Conservation (phyloP, 2,888 invertebrate species). For the Clostera curtula region DNA sequence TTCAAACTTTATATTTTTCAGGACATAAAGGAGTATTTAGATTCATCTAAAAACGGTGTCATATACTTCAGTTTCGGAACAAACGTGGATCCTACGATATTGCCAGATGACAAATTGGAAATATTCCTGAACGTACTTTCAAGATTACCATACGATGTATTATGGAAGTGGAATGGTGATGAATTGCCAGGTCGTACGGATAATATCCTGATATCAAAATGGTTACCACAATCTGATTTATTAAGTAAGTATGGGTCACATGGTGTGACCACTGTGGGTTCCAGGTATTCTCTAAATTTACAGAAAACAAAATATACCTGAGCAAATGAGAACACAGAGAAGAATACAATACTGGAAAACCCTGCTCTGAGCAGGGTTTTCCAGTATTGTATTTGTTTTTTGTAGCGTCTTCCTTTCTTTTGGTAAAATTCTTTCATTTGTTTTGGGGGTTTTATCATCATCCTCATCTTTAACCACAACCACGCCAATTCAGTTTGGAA, state of each 20-base stretch:
- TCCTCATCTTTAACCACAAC: too few relatives aligned
- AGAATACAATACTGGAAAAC: too few relatives aligned
- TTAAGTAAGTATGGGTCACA: constrained; percentile 13
- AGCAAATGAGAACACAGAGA: too few relatives aligned
- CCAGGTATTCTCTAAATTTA: too few relatives aligned
- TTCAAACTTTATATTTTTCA: constrained; percentile 2
- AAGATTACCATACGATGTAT: constrained; percentile 38
- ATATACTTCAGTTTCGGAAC: constrained; percentile 41
- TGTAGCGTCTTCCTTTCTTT: too few relatives aligned
- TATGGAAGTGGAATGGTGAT: constrained; percentile 49
- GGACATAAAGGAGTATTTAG: constrained; percentile 30
- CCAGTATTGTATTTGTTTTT: too few relatives aligned
- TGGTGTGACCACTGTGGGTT: too few relatives aligned
- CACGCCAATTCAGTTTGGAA: too few relatives aligned
- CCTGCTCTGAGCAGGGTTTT: too few relatives aligned
- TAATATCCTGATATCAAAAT: constrained; percentile 28
- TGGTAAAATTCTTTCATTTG: too few relatives aligned
- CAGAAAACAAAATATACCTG: too few relatives aligned
- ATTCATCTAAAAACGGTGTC: constrained; percentile 39
- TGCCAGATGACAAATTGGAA: constrained; percentile 28
- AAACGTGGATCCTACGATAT: constrained; percentile 28
- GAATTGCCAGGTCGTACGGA: constrained; percentile 24
- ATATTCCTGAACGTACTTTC: constrained; percentile 36
- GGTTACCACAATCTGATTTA: constrained; percentile 19
- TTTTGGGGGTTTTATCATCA: too few relatives aligned